Base-by-base conservation (phyloP, 2,888 invertebrate species). In the Anarsia innoxiella region DNA sequence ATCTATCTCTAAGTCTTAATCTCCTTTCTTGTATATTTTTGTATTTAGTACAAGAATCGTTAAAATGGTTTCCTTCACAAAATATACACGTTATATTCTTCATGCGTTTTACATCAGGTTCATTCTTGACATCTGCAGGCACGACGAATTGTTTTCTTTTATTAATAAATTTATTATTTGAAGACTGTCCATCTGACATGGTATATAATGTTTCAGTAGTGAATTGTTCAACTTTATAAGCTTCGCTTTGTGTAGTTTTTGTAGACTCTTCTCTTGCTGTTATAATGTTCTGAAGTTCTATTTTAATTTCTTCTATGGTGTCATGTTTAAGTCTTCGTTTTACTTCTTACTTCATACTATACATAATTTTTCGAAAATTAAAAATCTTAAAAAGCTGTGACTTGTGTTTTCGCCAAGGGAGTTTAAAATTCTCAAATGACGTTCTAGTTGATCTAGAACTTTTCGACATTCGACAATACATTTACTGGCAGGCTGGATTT, bases 321-420 rank as follows among this genome's bases (percentile, higher is more conserved):
- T 33, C 33, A 9, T 9, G 2, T 3, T 14, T 14, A 2, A 14
- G 3, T 33, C 10, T 25, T n/a, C 10, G 10, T 11, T 12, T 14
- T 15, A 39, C 2, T n/a, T 39, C 39, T n/a, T 34, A 39, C 6
- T 34, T 12, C 1, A 38, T 2, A 26, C 16, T 25, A 34, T 19
- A 1, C 34, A 26, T 8, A 39, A 39, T 10, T 39, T 36, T 10
- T 35, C 27, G 19, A 36, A n/a, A 3, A 39, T 31, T 1, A 36
- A 1, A 3, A 39, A 16, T 1, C 39, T 23, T 2, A 39, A 27
- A 19, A 36, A 15, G 6, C 11, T 35, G 3, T 31, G 31, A 9
- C 12, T 31, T 3, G 10, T 12, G 12, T 36, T 11, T 28, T 40
- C 40, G 3, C 40, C 36, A 2, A 40, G 15, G 3, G 36, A 32